Percentiles rank a stretch among this genome's conserved stretches.
Evolutionary conservation across 2,888 invertebrate species (phyloP).

Genomic region (Pharmacophagus antenor): DNA sequence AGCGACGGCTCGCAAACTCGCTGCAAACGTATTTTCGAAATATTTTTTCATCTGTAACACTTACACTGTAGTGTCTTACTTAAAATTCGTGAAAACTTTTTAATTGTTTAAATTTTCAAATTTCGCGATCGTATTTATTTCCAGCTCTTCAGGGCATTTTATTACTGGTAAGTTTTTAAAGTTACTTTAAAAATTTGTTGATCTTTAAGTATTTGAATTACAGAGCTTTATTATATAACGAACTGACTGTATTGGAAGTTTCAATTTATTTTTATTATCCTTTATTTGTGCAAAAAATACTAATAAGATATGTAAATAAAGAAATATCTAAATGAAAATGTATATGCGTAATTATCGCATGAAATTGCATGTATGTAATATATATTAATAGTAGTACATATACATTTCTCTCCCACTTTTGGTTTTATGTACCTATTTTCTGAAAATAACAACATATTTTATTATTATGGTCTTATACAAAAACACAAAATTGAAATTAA

Average conservation of each 20-base stretch:
- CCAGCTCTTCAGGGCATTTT: neutral
- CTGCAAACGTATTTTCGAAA: conserved; percentile 34
- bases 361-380: too few relatives aligned
- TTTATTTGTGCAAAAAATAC: too few relatives aligned
- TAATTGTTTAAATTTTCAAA: conserved; percentile 3
- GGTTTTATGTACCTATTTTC: neutral
- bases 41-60: conserved; percentile 35
- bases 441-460: neutral
- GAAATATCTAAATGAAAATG: neutral
- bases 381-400: neutral
- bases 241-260: neutral
- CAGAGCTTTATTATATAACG: neutral
- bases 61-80: conserved; percentile 33
- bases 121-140: conserved; percentile 11
- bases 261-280: too few relatives aligned
- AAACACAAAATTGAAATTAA: neutral
- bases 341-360: neutral
- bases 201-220: neutral
- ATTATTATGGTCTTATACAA: too few relatives aligned
- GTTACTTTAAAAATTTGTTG: neutral
- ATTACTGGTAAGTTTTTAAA: conserved; percentile 15
- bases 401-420: too few relatives aligned
- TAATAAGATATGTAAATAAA: too few relatives aligned
- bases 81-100: conserved; percentile 21
- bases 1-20: conserved; percentile 45